phyloP scores from a whole-genome alignment of 2,113 vertebrate species.

The Cryptomyrus ogoouensis region DNA sequence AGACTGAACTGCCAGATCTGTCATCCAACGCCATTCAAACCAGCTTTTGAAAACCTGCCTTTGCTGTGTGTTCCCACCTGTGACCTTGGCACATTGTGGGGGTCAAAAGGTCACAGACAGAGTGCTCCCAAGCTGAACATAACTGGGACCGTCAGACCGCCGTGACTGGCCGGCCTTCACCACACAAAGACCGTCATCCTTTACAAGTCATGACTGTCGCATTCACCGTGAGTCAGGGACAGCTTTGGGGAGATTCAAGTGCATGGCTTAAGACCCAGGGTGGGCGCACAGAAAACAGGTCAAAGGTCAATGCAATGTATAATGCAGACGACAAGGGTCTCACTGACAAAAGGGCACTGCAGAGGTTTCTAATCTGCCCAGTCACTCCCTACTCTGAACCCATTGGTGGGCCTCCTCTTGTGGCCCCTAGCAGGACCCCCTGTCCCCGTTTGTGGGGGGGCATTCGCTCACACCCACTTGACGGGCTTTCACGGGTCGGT shows the following conservation, averaged over 20 bases:
- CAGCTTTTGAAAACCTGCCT: neutral
- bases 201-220: neutral
- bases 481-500: neutral
- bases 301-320: neutral
- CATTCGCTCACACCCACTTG: neutral
- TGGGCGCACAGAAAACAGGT: neutral
- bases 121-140: neutral
- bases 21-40: neutral
- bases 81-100: neutral
- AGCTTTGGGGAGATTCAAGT: neutral
- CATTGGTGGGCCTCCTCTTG: neutral
- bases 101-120: neutral
- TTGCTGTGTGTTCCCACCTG: neutral
- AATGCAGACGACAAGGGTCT: neutral
- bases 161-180: neutral
- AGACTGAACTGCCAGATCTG: neutral
- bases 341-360: neutral
- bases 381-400: slow-evolving; percentile 16
- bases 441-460: neutral
- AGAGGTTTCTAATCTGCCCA: neutral
- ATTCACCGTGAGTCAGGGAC: neutral
- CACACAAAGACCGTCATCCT: neutral
- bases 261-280: neutral
- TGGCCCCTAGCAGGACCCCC: neutral
- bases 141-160: neutral